Conservation (phyloP, 2,797 vertebrate species). For the Acridotheres tristis region DNA sequence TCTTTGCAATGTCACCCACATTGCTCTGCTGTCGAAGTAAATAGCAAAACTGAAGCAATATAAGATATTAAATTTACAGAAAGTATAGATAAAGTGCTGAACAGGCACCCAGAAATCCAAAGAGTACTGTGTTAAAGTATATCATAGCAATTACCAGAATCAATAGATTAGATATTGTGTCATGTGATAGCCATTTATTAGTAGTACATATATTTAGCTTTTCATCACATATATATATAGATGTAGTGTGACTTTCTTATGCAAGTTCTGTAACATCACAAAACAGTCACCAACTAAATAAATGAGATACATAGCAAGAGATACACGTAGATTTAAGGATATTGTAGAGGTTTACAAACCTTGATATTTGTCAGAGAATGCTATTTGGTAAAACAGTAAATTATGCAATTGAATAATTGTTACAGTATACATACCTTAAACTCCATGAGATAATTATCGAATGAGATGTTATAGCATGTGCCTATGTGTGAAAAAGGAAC, state of each 20-base stretch:
- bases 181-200: neutral
- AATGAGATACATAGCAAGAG: neutral
- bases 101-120: neutral
- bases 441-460: neutral
- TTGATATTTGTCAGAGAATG: neutral
- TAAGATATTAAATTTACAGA: neutral
- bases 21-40: neutral
- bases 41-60: neutral
- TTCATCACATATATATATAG: neutral
- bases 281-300: neutral
- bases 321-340: neutral
- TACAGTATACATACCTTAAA: neutral
- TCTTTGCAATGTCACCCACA: neutral
- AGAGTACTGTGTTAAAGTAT: neutral
- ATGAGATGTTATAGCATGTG: accelerated
- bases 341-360: neutral
- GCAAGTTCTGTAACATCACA: neutral
- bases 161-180: neutral
- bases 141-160: neutral
- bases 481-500: neutral
- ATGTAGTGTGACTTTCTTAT: neutral
- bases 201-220: neutral
- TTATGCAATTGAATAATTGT: neutral
- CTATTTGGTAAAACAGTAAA: neutral
- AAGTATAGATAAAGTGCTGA: neutral